Evolutionary conservation across 2,113 vertebrate species (phyloP).

Genomic region (Australoheros scitulus): DNA sequence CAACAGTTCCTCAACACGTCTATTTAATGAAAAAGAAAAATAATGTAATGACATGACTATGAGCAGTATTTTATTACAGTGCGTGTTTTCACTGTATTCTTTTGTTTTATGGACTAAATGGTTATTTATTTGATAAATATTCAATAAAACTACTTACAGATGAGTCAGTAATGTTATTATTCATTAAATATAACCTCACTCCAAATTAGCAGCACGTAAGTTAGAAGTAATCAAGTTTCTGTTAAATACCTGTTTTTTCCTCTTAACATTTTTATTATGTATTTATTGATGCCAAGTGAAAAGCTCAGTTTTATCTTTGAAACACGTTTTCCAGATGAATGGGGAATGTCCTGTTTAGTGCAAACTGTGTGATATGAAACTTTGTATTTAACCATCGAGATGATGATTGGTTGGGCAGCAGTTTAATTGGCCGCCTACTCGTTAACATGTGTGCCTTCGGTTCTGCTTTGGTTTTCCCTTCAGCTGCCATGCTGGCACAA

Average conservation of each 20-base stretch:
- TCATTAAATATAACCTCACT: background rate
- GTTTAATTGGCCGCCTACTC: background rate
- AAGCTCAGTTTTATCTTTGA: background rate
- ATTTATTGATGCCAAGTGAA: background rate
- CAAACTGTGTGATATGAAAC: background rate
- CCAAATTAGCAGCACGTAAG: background rate
- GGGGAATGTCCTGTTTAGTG: background rate
- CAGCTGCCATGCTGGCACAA: conserved; percentile 15
- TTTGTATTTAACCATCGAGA: background rate
- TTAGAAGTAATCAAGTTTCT: background rate
- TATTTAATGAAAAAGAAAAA: too few species aligned
- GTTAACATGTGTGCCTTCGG: background rate
- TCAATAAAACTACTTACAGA: background rate
- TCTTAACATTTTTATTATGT: background rate
- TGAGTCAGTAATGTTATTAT: background rate
- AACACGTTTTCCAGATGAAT: background rate
- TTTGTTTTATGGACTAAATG: background rate
- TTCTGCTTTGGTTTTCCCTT: background rate
- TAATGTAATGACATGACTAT: background rate
- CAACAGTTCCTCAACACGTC: background rate
- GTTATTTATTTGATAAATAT: background rate
- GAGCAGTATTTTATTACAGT: background rate
- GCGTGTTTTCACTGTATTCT: background rate
- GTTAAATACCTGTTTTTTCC: background rate
- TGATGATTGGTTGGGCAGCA: background rate